Evolutionary conservation across 2,888 invertebrate species (phyloP), one percentile per base, ranked within the genome.

Genomic region (Sialis lutaria): DNA sequence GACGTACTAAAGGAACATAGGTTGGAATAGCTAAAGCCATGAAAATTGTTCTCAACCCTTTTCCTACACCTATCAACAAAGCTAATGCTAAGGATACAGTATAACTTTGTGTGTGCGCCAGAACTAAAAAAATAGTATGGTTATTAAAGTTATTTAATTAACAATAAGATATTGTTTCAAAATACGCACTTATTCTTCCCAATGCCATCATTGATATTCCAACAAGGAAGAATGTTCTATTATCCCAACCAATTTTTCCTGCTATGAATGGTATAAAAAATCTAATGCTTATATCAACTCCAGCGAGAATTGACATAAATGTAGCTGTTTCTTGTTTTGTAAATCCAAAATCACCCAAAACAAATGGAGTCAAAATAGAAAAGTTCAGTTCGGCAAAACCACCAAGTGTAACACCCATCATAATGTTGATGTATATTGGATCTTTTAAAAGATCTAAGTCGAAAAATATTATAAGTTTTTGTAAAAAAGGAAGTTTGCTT

Each of bases 331-430:
- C 67, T 4, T 67, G 55, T 54, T 72, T 73, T 1, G 63, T 63
- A 54, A 78, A 74, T 1, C 77, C 73, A 55, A 76, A 79, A 55
- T 82, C 82, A 12, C 70, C 70, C n/a, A 83, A 63, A 53, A 83
- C 79, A 52, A 82, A 81, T 1, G 83, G 82, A 0, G 81, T 82
- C 44, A 83, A 57, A 44, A 82, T 72, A 2, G 82, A 79, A 58
- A 83, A 83, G 59, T 83, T 83, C 6, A 82, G 55, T 60, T 83
- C 83, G 5, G 75, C 76, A 55, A 82, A 82, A 56, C 76, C 77
- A 1, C 81, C 81, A 37, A 82, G 64, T 1, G 79, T 82, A 43
- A 82, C 67, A 1, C 83, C 83, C 46, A 82, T 58, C 69, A 82
- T 79, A 9, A 82, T 65, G 55, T 79, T 82, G 3, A 82, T 71